Evolutionary conservation across 2,888 invertebrate species (phyloP), one percentile per base, ranked within the genome.

Genomic region (Conus canariensis): DNA sequence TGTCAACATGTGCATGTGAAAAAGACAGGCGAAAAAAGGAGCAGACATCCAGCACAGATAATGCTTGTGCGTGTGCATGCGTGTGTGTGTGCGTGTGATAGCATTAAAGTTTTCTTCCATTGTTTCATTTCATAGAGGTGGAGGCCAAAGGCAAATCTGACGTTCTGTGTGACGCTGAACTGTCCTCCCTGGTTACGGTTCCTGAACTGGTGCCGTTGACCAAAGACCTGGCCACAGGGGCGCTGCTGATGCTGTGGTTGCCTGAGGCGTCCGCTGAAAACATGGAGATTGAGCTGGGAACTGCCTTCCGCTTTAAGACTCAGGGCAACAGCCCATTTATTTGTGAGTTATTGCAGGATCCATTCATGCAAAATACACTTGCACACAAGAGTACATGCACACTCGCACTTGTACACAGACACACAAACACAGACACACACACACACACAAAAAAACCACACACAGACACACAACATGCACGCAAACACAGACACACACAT

Each of bases 81-180:
- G 30, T 45, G 80, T 80, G 80, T 80, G 80, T 80, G 30, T 80
- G 80, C 45, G 80, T 80, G 80, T 80, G 30, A 4, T 9, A 0
- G 19, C 22, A 70, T 22, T 8, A 4, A 45, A 10, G 64, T 64
- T 82, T 82, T 82, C 16, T 82, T 19, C 82, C 16, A 25, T 80
- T 45, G 7, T 2, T 30, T 30, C 77, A 30, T 30, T 30, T 45
- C 30, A 22, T 92, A 95, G 95, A 94, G 87, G 93, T 93, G 10
- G 94, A 93, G 87, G 93, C 95, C 1, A 95, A 95, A 90, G 95
- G 95, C 12, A 90, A 93, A 60, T 93, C 94, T 67, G 95, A 95
- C 90, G 88, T 85, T 30, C 90, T 95, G 30, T 91, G 92, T 6
- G 86, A 91, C n/a, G 91, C 92, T 19, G 93, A 95, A 88, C 91